Evolutionary conservation across 1,140 invertebrate species (phyloP).

Genomic region (Pseudomyrmex flavicornis): DNA sequence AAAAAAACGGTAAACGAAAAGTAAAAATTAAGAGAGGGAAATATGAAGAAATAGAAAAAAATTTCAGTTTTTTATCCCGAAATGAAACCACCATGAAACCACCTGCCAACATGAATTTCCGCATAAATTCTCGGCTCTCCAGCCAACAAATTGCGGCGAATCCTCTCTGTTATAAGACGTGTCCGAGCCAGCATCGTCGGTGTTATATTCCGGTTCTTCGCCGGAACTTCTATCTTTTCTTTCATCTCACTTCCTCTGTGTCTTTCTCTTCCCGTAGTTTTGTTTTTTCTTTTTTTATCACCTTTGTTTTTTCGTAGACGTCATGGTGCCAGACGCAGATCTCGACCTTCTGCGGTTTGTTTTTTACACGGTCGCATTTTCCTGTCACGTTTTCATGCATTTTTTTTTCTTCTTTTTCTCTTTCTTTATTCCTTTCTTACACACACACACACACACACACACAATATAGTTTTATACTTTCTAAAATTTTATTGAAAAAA

Average conservation of each 20-base stretch:
- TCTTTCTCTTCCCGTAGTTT: slow-evolving; percentile 11
- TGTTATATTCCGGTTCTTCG: slow-evolving; percentile 62
- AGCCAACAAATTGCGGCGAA: slow-evolving; percentile 79
- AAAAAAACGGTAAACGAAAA: not conserved
- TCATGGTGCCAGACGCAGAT: slow-evolving; percentile 30
- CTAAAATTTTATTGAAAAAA: too few species aligned
- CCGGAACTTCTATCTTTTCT: slow-evolving; percentile 51
- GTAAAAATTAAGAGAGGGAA: not conserved
- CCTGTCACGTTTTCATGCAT: slow-evolving; percentile 33
- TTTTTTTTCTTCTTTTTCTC: not conserved
- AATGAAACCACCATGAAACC: too few species aligned
- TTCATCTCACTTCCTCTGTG: not conserved
- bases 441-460: not conserved
- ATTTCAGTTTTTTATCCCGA: slow-evolving; percentile 68
- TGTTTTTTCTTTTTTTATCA: not conserved
- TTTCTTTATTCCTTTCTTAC: not conserved
- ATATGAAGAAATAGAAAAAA: slow-evolving; percentile 32
- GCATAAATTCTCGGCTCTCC: slow-evolving; percentile 80
- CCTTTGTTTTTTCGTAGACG: slow-evolving; percentile 10
- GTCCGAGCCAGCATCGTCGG: slow-evolving; percentile 51
- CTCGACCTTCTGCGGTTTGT: slow-evolving; percentile 41
- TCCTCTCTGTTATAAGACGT: slow-evolving; percentile 66
- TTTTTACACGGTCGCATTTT: slow-evolving; percentile 50
- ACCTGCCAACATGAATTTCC: slow-evolving; percentile 81
- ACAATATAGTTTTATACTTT: too few species aligned